Evolutionary conservation across 2,888 invertebrate genomes (phyloP), one percentile per base, ranked within the genome.

Genomic region (Andrena haemorrhoa): DNA sequence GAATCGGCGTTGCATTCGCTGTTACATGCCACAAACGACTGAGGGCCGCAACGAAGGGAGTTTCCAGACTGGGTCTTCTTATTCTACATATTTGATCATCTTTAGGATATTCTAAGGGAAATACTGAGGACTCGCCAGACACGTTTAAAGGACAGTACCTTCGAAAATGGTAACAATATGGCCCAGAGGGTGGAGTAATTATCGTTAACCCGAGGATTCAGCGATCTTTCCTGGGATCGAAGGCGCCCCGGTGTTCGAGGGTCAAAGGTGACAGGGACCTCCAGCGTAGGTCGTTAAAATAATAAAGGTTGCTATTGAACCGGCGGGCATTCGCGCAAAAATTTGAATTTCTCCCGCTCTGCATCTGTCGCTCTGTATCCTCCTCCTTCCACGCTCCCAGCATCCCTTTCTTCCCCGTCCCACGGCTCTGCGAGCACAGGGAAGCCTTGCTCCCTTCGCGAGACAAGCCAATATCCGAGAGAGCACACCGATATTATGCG

Each of bases 241-340:
- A 84, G 76, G 69, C 58, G 74, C 35, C 51, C 58, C 53, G 26
- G 53, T 76, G 65, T 76, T 68, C 47, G 64, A n/a, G 73, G 56
- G 64, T 75, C 76, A 79, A 87, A 87, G 85, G 79, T 77, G 86
- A 72, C 75, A 77, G 82, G 71, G 73, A 66, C 35, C 75, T 73
- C 20, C 61, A 35, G 79, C 66, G 82, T 78, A 77, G 86, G 87
- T 91, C 88, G 91, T 91, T 92, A 89, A 92, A 92, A 92, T 91
- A 92, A 92, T 91, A 92, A 91, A 91, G 88, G 82, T 88, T 92
- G 90, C 91, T 92, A 91, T 92, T 89, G 87, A 88, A 92, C 84
- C 78, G 85, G 77, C 82, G 85, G 87, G 82, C 71, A 80, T 79
- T 78, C 66, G 78, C 70, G 72, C 63, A 87, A 89, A 90, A 92